Conservation (phyloP, 2,113 vertebrate species). For the Alces alces region DNA sequence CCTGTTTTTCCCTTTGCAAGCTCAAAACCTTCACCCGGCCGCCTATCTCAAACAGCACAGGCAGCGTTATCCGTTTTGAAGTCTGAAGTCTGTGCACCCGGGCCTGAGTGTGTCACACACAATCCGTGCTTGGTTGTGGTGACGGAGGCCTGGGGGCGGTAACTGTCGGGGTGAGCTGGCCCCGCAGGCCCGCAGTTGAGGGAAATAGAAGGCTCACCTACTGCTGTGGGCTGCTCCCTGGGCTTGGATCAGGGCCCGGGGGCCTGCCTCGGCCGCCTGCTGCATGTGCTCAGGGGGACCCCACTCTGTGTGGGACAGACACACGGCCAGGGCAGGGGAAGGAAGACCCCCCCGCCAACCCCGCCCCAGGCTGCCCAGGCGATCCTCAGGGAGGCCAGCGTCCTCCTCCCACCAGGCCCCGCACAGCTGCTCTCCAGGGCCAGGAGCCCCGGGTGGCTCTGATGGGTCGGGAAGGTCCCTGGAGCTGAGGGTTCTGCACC, state of each 20-base stretch:
- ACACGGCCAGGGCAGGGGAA: background rate
- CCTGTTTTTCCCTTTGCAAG: background rate
- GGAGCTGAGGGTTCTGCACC: rapidly evolving
- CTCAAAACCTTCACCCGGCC: rapidly evolving
- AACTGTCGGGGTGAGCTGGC: rapidly evolving
- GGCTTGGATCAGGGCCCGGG: background rate
- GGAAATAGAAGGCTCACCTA: background rate
- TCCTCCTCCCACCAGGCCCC: background rate
- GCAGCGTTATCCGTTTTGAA: rapidly evolving
- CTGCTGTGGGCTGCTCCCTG: rapidly evolving
- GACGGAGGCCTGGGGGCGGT: rapidly evolving
- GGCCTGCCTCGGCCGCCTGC: background rate
- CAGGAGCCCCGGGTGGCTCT: background rate
- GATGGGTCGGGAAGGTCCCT: background rate
- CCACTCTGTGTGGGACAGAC: rapidly evolving
- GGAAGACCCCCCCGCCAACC: background rate
- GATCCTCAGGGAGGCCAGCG: background rate
- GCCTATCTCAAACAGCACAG: background rate
- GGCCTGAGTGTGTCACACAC: rapidly evolving
- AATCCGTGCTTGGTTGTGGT: rapidly evolving
- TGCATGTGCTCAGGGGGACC: background rate
- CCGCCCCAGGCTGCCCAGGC: background rate
- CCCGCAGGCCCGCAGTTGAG: rapidly evolving
- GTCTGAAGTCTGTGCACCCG: background rate
- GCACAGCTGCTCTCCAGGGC: rapidly evolving